Evolutionary conservation across 2,888 invertebrate genomes (phyloP).

Genomic region (Pristionchus maxplancki): DNA sequence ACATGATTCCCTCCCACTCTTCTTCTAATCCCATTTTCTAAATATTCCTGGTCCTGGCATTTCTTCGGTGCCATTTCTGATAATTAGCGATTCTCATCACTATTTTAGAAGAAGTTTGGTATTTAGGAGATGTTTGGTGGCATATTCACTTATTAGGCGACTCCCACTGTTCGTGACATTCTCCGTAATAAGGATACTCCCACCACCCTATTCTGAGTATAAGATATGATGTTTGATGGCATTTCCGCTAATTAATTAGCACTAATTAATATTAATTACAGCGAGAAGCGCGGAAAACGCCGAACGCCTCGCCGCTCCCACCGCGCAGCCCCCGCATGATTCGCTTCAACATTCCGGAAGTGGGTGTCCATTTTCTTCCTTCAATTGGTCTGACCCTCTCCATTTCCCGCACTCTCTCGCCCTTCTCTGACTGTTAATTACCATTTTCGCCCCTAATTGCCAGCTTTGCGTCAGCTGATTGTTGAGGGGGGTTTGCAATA

Average conservation of each 20-base stretch:
- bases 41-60: background rate
- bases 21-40: background rate
- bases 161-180: too few species aligned
- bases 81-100: too few species aligned
- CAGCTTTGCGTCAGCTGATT: background rate
- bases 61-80: too few species aligned
- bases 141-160: too few species aligned
- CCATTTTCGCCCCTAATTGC: background rate
- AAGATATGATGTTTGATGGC: too few species aligned
- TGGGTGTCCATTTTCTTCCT: background rate
- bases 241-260: background rate
- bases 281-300: conserved; percentile 14
- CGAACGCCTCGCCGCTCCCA: conserved; percentile 29
- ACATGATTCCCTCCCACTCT: background rate
- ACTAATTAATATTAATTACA: background rate
- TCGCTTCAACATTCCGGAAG: conserved; percentile 46
- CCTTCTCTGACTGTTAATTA: too few species aligned
- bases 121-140: background rate
- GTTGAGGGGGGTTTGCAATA: background rate
- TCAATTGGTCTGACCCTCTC: too few species aligned
- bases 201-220: too few species aligned
- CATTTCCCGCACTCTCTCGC: too few species aligned
- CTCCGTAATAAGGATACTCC: too few species aligned
- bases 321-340: conserved; percentile 41
- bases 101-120: too few species aligned